Conservation (phyloP, 2,797 vertebrate genomes). For the Sardinella longiceps region DNA sequence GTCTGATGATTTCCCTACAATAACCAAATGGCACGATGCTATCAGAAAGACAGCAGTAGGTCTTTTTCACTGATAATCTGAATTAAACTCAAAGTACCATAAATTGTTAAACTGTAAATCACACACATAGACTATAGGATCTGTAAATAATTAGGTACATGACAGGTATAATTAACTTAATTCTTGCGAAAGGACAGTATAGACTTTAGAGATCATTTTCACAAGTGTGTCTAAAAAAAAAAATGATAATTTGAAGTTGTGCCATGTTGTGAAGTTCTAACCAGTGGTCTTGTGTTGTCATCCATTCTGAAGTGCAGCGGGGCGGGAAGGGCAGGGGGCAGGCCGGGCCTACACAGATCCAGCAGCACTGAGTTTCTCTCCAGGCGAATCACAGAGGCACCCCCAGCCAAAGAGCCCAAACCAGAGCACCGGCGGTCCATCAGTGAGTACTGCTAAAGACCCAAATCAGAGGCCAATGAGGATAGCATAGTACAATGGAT, state of each 20-base stretch:
- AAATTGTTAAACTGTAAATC: background rate
- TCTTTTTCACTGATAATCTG: constrained; percentile 45
- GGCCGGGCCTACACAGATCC: constrained; percentile 76
- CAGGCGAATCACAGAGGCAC: constrained; percentile 74
- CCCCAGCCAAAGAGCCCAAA: constrained; percentile 79
- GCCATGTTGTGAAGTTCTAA: background rate
- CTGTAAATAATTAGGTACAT: background rate
- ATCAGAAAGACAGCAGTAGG: constrained; percentile 89
- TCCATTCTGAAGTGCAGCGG: constrained; percentile 17
- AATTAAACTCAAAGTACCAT: background rate
- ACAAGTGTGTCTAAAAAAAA: background rate
- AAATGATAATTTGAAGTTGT: background rate
- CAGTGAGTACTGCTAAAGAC: constrained; percentile 77
- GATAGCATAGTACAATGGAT: no score
- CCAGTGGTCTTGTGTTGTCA: background rate
- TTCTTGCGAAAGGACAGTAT: background rate
- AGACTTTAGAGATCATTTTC: background rate
- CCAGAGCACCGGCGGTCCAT: constrained; percentile 88
- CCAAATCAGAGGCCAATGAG: background rate
- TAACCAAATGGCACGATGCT: constrained; percentile 87
- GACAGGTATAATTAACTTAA: background rate
- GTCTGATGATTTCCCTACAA: constrained; percentile 82
- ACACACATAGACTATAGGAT: background rate
- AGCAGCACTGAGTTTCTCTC: constrained; percentile 85
- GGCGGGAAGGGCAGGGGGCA: constrained; percentile 48